Conservation (phyloP, 2,797 vertebrate genomes). For the Brachyalestes nurse region DNA sequence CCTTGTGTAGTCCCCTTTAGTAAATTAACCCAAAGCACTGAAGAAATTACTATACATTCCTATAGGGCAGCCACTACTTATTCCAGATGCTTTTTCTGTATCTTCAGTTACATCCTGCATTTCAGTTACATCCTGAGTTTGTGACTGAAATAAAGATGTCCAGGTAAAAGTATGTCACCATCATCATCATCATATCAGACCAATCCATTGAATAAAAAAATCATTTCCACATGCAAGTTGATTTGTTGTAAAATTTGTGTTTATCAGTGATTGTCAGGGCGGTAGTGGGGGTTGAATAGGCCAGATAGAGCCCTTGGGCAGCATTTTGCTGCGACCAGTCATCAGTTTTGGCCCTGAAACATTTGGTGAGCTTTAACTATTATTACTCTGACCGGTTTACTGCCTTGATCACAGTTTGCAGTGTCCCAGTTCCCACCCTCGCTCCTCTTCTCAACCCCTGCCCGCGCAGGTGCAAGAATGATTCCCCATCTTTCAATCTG, state of each 20-base stretch:
- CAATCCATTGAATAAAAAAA: no score
- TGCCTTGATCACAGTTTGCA: conserved; percentile 15
- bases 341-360: background rate
- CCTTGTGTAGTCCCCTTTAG: no score
- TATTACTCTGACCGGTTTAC: conserved; percentile 21
- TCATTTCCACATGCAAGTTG: no score
- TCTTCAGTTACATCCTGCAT: no score
- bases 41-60: no score
- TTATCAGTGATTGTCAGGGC: background rate
- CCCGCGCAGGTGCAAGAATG: conserved; percentile 73
- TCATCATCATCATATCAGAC: no score
- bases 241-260: background rate
- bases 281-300: background rate
- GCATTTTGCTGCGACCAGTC: background rate
- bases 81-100: no score
- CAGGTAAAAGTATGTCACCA: no score
- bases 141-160: no score
- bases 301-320: background rate
- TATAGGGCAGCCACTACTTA: no score
- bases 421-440: conserved; percentile 48
- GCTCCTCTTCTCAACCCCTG: conserved; percentile 43
- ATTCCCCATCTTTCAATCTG: conserved; percentile 69
- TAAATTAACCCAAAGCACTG: no score
- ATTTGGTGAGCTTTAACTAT: conserved; percentile 19
- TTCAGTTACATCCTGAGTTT: no score